A percentile compares a stretch with the other conserved stretches of the same genome.
phyloP scores from a whole-genome alignment of 2,797 vertebrate genomes.

The Basileuterus tristriatus region DNA sequence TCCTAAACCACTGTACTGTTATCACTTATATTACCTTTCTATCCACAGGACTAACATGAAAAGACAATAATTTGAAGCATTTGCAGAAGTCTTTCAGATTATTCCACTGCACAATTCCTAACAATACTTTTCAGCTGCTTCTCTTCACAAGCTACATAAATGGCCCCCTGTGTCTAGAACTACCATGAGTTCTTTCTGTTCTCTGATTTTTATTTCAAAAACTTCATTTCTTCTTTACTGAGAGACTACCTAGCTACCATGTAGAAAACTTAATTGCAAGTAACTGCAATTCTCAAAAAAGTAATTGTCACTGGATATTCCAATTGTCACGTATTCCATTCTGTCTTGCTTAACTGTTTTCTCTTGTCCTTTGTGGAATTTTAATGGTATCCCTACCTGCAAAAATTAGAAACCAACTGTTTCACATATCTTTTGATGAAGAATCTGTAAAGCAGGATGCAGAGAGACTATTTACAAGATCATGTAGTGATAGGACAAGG shows the following conservation, averaged over 20 bases:
- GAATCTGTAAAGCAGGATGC: not conserved
- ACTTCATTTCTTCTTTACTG: not conserved
- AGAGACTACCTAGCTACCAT: not conserved
- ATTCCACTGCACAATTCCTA: not conserved
- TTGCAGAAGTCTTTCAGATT: not conserved
- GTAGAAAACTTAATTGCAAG: not conserved
- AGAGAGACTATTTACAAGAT: not conserved
- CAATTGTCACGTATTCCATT: not conserved
- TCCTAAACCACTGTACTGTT: not conserved
- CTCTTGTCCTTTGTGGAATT: not conserved
- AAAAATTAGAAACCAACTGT: not conserved
- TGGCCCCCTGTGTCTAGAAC: not conserved
- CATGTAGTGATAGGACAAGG: not conserved
- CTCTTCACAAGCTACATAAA: not conserved
- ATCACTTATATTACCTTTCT: not conserved
- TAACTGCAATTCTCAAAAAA: not conserved
- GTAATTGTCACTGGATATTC: not conserved
- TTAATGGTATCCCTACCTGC: not conserved
- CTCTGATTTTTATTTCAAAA: not conserved
- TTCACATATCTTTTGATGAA: slow-evolving; percentile 21
- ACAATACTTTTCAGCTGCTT: not conserved
- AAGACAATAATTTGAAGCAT: not conserved
- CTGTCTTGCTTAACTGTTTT: not conserved
- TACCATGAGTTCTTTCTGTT: not conserved
- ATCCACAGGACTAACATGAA: not conserved